Evolutionary conservation across 2,113 vertebrate genomes (phyloP).

Genomic region (Ctenodactylus gundi): DNA sequence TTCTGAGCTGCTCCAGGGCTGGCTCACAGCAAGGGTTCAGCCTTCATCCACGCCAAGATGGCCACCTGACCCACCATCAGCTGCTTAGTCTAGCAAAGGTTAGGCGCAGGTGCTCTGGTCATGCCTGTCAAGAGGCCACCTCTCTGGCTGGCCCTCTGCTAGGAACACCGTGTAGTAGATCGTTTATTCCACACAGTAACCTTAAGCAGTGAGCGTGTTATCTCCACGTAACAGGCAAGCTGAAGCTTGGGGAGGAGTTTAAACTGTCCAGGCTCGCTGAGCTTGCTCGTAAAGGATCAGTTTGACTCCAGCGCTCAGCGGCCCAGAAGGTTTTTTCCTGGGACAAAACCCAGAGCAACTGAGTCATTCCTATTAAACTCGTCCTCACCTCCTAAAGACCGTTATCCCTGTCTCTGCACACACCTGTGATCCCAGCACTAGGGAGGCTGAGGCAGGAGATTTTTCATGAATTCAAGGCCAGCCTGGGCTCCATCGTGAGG

Average conservation of each 20-base stretch:
- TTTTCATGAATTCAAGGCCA: too few relatives aligned
- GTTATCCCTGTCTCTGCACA: neutral
- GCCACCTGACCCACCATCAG: neutral
- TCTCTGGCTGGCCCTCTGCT: neutral
- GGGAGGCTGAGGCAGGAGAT: too few relatives aligned
- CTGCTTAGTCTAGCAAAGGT: neutral
- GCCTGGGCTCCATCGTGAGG: too few relatives aligned
- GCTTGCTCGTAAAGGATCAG: neutral
- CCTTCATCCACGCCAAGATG: neutral
- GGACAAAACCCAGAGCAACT: neutral
- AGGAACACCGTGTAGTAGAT: neutral
- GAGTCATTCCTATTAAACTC: neutral
- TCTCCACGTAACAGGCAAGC: neutral
- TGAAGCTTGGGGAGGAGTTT: neutral
- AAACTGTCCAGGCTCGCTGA: neutral
- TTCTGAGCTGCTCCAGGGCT: neutral
- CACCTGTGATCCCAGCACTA: too few relatives aligned
- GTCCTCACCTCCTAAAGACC: neutral
- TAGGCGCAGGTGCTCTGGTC: neutral
- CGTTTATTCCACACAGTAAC: neutral
- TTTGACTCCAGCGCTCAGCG: neutral
- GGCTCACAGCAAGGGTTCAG: neutral
- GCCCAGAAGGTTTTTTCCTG: neutral
- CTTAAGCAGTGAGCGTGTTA: neutral
- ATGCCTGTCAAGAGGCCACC: neutral